Evolutionary conservation across 1,140 invertebrate species (phyloP).

Genomic region (Drosophila pseudoananassae): DNA sequence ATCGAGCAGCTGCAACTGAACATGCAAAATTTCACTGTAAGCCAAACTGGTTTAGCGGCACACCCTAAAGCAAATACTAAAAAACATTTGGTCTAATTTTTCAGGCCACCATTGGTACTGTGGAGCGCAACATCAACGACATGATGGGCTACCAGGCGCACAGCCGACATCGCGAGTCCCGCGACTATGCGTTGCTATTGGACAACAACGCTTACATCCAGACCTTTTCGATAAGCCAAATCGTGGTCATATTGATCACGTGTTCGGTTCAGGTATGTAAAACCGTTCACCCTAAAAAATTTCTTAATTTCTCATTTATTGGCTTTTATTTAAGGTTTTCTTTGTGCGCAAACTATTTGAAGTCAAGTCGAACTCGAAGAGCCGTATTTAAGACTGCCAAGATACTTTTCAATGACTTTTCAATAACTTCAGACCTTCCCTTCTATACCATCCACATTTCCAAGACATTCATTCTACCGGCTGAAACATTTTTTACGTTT

Average conservation of each 20-base stretch:
- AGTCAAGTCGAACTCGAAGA: slow-evolving; percentile 85
- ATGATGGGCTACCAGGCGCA: slow-evolving; percentile 93
- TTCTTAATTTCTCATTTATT: background rate
- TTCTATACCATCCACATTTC: slow-evolving; percentile 31
- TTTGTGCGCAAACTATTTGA: slow-evolving; percentile 95
- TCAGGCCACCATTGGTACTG: slow-evolving; percentile 89
- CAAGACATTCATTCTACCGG: slow-evolving; percentile 38
- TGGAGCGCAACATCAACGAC: slow-evolving; percentile 93
- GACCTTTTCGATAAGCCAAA: slow-evolving; percentile 94
- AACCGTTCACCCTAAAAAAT: background rate
- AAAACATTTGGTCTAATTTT: slow-evolving; percentile 68
- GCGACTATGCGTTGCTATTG: slow-evolving; percentile 92
- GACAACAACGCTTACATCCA: slow-evolving; percentile 94
- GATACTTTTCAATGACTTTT: background rate
- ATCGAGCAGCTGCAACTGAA: slow-evolving; percentile 93
- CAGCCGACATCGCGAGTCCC: slow-evolving; percentile 89
- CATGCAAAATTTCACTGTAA: slow-evolving; percentile 95
- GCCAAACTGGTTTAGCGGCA: slow-evolving; percentile 50
- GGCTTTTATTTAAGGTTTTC: slow-evolving; percentile 89
- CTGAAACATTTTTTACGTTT: slow-evolving; percentile 17
- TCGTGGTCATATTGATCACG: slow-evolving; percentile 91
- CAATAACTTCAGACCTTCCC: background rate
- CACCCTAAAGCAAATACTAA: slow-evolving; percentile 4
- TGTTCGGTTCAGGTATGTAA: slow-evolving; percentile 85
- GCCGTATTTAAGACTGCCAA: slow-evolving; percentile 64